These are phyloP conservation scores for Holothuria scabra DNA, from an alignment of 53 echinoderm and acorn worm genomes.

Conservation along the genomic window DNA sequence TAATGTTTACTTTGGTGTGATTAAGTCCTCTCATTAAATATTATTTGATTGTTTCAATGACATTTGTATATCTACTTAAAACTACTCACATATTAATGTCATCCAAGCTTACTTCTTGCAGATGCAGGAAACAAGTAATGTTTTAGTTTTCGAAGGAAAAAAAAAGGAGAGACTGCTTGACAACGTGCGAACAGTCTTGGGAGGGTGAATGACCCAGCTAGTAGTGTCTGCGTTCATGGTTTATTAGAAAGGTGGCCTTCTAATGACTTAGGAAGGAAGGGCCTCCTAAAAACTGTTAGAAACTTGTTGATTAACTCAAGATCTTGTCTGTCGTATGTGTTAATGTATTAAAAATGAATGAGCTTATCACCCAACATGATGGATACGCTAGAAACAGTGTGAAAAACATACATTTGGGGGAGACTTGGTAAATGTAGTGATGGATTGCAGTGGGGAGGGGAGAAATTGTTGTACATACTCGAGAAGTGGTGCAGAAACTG, in stretches of 20 bases:
- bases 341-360: conserved; percentile 35
- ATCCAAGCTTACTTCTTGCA: too few species aligned
- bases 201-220: conserved; percentile 32
- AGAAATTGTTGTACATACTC: too few species aligned
- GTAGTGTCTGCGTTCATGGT: too few species aligned
- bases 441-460: conserved; percentile 7
- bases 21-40: too few species aligned
- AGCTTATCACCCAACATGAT: conserved; percentile 26
- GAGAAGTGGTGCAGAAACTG: not conserved
- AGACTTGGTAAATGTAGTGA: not conserved
- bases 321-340: conserved; percentile 35
- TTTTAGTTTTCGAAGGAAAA: too few species aligned
- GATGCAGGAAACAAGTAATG: too few species aligned
- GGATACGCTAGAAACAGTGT: conserved; percentile 27
- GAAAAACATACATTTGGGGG: conserved; percentile 30
- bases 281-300: conserved; percentile 26
- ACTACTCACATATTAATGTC: too few species aligned
- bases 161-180: not conserved
- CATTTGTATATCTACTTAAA: too few species aligned
- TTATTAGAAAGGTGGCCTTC: not conserved
- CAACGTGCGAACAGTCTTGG: not conserved
- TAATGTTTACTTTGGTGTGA: too few species aligned
- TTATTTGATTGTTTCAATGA: too few species aligned
- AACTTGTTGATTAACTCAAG: conserved; percentile 40
- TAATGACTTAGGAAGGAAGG: conserved; percentile 22